phyloP scores from a whole-genome alignment of 2,797 vertebrate genomes.

The Gymnodraco acuticeps region DNA sequence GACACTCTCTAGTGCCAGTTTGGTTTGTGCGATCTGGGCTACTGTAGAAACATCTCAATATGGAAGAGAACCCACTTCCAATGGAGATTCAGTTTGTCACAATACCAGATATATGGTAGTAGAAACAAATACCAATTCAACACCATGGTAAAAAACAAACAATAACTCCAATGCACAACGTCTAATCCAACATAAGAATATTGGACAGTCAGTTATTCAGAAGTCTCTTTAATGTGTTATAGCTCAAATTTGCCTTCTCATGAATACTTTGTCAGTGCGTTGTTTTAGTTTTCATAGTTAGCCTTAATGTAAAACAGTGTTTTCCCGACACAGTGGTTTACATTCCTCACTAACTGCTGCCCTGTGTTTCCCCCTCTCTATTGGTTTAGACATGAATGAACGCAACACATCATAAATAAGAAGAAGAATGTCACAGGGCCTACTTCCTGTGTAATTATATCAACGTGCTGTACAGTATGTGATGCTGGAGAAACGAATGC shows the following conservation, averaged over 20 bases:
- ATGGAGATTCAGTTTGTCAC: too few species aligned
- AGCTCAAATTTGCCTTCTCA: not conserved
- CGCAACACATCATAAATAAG: constrained; percentile 84
- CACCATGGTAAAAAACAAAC: too few species aligned
- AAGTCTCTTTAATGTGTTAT: too few species aligned
- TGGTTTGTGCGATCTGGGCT: too few species aligned
- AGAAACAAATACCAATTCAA: too few species aligned
- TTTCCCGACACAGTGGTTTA: constrained; percentile 60
- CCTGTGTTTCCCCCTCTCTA: constrained; percentile 70
- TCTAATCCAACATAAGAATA: not conserved
- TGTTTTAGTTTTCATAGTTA: constrained; percentile 47
- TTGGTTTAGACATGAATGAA: constrained; percentile 69
- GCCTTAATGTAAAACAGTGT: constrained; percentile 57
- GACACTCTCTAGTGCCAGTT: too few species aligned
- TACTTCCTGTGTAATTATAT: constrained; percentile 85
- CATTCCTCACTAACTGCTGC: constrained; percentile 75
- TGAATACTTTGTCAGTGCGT: not conserved
- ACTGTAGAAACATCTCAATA: too few species aligned
- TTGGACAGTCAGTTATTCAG: not conserved
- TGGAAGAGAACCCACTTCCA: too few species aligned
- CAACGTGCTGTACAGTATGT: constrained; percentile 68
- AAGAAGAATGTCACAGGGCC: constrained; percentile 73
- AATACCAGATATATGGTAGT: too few species aligned
- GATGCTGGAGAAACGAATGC: constrained; percentile 40
- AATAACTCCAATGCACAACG: too few species aligned